Conservation (phyloP, 2,113 vertebrate species). For the Trichomycterus rosablanca region DNA sequence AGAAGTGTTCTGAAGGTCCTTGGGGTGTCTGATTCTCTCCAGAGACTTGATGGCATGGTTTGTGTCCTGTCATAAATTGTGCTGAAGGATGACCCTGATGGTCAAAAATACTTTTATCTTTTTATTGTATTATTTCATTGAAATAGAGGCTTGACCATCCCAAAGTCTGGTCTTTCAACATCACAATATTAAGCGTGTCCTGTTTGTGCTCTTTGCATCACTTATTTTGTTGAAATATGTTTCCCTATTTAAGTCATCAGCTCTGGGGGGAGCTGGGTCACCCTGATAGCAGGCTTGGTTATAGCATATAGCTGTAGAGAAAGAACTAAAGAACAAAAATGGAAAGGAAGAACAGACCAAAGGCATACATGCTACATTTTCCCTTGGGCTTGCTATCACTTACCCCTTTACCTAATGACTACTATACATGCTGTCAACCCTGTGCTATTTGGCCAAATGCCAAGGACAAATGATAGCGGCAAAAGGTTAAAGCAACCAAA, state of each 20-base stretch:
- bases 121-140: slow-evolving; percentile 32
- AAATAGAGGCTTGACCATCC: too few relatives aligned
- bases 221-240: too few relatives aligned
- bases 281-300: too few relatives aligned
- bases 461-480: slow-evolving; percentile 44
- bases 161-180: too few relatives aligned
- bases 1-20: slow-evolving; percentile 30
- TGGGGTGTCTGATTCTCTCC: slow-evolving; percentile 44
- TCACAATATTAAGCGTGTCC: too few relatives aligned
- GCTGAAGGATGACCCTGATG: slow-evolving; percentile 46
- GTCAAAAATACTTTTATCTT: slow-evolving; percentile 40
- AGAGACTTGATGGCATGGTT: slow-evolving; percentile 53
- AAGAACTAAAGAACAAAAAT: too few relatives aligned
- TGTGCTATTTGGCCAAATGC: slow-evolving; percentile 13
- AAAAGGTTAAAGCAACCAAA: slow-evolving; percentile 57
- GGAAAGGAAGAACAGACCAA: not conserved
- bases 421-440: slow-evolving; percentile 2
- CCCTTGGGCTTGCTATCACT: slow-evolving; percentile 7
- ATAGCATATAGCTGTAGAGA: too few relatives aligned
- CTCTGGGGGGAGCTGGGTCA: too few relatives aligned
- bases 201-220: too few relatives aligned
- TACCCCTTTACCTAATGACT: slow-evolving; percentile 31
- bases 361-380: not conserved
- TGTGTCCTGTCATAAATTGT: slow-evolving; percentile 53
- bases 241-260: too few relatives aligned